phyloP scores from a whole-genome alignment of 1,140 invertebrate species.

The Reticulitermes speratus region DNA sequence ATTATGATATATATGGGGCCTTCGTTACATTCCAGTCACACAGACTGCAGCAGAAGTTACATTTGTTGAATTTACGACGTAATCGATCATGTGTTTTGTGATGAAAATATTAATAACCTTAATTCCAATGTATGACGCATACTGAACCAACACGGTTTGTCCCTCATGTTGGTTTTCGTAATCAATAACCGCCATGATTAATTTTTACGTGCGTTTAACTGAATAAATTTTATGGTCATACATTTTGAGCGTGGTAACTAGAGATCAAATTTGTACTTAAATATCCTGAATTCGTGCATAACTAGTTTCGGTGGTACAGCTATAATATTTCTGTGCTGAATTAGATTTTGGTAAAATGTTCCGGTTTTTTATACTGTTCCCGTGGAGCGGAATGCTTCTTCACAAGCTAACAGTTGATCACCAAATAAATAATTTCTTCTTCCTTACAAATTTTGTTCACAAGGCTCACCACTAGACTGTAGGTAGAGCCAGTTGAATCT shows the following conservation, averaged over 20 bases:
- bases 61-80: constrained; percentile 2
- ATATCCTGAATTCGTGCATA: not conserved
- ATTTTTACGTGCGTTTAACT: not conserved
- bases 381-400: no score
- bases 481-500: no score
- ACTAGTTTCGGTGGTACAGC: no score
- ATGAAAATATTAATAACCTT: constrained; percentile 11
- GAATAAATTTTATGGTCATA: not conserved
- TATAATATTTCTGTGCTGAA: no score
- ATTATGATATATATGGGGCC: not conserved
- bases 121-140: constrained; percentile 7
- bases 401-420: no score
- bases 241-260: not conserved
- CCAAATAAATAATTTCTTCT: no score
- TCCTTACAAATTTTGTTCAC: no score
- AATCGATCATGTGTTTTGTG: not conserved
- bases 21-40: not conserved
- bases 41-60: not conserved
- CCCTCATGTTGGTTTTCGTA: not conserved
- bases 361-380: no score
- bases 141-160: not conserved
- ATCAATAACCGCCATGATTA: not conserved
- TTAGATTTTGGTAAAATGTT: no score
- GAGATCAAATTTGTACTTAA: not conserved
- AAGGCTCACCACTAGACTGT: no score